Evolutionary conservation across 2,888 invertebrate species (phyloP).

Genomic region (Periphyllus acericola): DNA sequence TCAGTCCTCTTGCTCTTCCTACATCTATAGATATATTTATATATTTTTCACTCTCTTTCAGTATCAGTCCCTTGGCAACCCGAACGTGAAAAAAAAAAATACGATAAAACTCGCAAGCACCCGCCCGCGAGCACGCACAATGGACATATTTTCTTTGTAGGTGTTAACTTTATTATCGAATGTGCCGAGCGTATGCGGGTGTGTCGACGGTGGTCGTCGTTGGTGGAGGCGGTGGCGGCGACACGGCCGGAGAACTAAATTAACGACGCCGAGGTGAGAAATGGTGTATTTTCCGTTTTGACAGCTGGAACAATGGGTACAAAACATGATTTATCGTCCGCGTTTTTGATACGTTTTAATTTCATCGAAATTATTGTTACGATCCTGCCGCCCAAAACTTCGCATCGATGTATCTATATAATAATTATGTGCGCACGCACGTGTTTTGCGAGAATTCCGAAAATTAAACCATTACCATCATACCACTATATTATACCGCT

Average conservation of each 20-base stretch:
- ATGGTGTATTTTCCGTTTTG: constrained; percentile 54
- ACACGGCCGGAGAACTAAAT: constrained; percentile 45
- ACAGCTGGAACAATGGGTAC: constrained; percentile 56
- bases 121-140: neutral
- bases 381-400: neutral
- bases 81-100: neutral
- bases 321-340: constrained; percentile 60
- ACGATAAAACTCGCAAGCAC: constrained; percentile 12
- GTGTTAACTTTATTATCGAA: constrained; percentile 59
- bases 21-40: too few relatives aligned
- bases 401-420: neutral
- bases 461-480: neutral
- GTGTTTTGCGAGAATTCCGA: neutral
- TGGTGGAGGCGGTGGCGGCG: neutral
- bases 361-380: constrained; percentile 43
- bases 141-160: constrained; percentile 32
- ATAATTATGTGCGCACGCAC: neutral
- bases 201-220: neutral
- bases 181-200: neutral
- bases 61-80: neutral
- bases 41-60: neutral
- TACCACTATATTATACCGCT: neutral
- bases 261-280: constrained; percentile 59
- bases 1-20: neutral
- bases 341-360: constrained; percentile 54